phyloP scores from a whole-genome alignment of 2,888 invertebrate genomes.

The Agrotis ipsilon region DNA sequence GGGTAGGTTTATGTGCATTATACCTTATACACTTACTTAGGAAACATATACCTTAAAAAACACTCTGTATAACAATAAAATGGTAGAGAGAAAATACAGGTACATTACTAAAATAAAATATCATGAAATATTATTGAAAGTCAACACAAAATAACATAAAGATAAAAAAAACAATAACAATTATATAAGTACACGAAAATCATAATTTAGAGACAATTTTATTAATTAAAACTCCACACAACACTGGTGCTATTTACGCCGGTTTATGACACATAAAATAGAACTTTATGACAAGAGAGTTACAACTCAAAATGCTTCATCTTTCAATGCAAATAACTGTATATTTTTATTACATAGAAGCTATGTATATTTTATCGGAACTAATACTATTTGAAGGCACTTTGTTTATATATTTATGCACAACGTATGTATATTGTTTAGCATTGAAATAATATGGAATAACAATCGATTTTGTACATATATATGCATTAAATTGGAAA shows the following conservation, averaged over 20 bases:
- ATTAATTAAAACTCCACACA: constrained; percentile 20
- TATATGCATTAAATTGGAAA: not conserved
- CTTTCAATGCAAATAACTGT: not conserved
- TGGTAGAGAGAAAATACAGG: not conserved
- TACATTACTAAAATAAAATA: not conserved
- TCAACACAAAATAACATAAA: constrained; percentile 13
- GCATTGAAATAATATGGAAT: constrained; percentile 3
- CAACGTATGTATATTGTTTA: not conserved
- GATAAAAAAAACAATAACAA: constrained; percentile 16
- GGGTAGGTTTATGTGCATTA: no score
- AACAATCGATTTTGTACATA: not conserved
- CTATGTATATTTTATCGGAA: constrained; percentile 19
- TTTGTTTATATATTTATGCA: not conserved
- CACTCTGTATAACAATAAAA: not conserved
- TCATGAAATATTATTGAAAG: not conserved
- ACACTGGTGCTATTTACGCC: not conserved
- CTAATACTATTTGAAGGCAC: constrained; percentile 26
- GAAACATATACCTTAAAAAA: not conserved
- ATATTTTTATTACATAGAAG: not conserved
- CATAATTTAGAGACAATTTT: constrained; percentile 2
- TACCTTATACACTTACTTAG: not conserved
- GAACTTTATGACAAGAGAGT: not conserved
- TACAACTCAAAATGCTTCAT: constrained; percentile 1
- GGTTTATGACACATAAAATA: not conserved
- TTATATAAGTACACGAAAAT: constrained; percentile 17